Base-by-base conservation (phyloP, 2,113 vertebrate species). In the Syngnathus typhle region DNA sequence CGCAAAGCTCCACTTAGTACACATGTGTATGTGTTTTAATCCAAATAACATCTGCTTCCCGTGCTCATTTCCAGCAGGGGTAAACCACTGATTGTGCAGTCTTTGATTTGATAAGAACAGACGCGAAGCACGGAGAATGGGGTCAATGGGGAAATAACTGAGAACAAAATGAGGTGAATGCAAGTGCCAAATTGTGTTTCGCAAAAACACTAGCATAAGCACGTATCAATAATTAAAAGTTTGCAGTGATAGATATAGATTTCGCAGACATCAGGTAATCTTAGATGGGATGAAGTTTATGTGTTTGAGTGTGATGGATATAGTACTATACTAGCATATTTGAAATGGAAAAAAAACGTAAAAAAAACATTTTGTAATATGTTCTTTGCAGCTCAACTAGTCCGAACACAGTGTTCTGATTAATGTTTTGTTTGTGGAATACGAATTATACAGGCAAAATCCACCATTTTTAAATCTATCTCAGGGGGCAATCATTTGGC, bases 11-110 rank as follows among this genome's bases (percentile, higher is more conserved):
- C 1, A 41, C 5, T 38, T 51, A n/a, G 7, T 52, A 8, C 19
- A 52, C 16, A 59, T 68, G 70, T 64, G 60, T 65, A 55, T 75
- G 65, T 81, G 76, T 73, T 81, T 82, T 88, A 88, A 88, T 87
- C 89, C 81, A 83, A 77, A 76, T 74, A 82, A 83, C 86, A 89
- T 88, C 84, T 88, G 88, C 79, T 88, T 89, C 87, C 85, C 79
- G 78, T 21, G 46, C 72, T 73, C 76, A 67, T 77, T 84, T 85
- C 70, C 83, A 84, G 74, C 77, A 56, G 79, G 62, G 84, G 84
- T 87, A 87, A 85, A 88, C 78, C 73, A 21, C 78, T 81, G 83
- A 87, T 89, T 84, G 80, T 83, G 76, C 77, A 68, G 73, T 70
- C 77, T 85, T 46, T 88, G 82, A 88, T 88, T 84, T 88, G 83